phyloP scores from a whole-genome alignment of 2,888 invertebrate genomes.

The Pammene aurita region DNA sequence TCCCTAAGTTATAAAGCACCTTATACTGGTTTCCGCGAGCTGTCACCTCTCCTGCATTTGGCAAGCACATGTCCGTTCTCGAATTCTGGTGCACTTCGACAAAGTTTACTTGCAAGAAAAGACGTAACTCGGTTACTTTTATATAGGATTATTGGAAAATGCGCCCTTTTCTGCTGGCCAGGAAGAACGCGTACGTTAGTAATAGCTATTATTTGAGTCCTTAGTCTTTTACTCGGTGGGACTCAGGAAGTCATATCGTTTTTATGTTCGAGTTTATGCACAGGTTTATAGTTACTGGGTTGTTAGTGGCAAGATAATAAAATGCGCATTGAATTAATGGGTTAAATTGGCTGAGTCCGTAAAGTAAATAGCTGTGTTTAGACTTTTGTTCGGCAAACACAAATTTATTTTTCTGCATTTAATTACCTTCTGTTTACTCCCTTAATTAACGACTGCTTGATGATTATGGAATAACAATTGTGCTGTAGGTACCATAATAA shows the following conservation, averaged over 20 bases:
- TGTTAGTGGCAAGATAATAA: slow-evolving; percentile 11
- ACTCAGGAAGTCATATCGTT: slow-evolving; percentile 19
- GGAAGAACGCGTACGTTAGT: not conserved
- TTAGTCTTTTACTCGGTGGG: slow-evolving; percentile 9
- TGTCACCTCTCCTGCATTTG: not conserved
- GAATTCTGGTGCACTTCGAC: slow-evolving; percentile 5
- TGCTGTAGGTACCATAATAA: too few relatives aligned
- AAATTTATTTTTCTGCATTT: not conserved
- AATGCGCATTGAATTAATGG: slow-evolving; percentile 12
- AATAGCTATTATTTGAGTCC: slow-evolving; percentile 16
- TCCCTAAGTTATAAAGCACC: too few relatives aligned
- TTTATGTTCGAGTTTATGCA: slow-evolving; percentile 19
- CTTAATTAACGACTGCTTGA: not conserved
- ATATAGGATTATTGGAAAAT: not conserved
- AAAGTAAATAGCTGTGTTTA: slow-evolving; percentile 1
- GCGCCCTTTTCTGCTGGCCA: not conserved
- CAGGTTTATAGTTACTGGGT: slow-evolving; percentile 16
- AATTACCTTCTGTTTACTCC: not conserved
- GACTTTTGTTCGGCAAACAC: not conserved
- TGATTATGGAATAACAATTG: too few relatives aligned
- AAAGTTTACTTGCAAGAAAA: slow-evolving; percentile 1
- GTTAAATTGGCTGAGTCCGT: slow-evolving; percentile 3
- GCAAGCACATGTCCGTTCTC: not conserved
- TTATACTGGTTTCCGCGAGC: not conserved
- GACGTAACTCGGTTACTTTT: slow-evolving; percentile 2